These are phyloP conservation scores for Myrmecobius fasciatus DNA, from an alignment of 2,113 vertebrate genomes.

Conservation along the genomic window DNA sequence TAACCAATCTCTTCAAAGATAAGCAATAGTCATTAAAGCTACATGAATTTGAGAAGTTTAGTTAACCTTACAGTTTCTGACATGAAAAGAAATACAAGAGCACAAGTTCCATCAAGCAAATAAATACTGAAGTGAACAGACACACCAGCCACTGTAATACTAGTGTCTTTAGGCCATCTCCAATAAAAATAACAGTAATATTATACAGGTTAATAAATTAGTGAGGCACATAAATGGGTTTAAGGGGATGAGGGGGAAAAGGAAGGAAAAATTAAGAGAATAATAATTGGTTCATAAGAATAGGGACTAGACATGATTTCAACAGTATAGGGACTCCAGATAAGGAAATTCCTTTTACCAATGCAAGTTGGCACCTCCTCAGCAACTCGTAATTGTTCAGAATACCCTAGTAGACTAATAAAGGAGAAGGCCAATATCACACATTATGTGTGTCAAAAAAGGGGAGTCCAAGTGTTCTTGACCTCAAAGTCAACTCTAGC, in stretches of 20 bases:
- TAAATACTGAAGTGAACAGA: background rate
- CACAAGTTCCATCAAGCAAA: background rate
- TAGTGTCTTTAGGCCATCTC: background rate
- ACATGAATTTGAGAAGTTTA: background rate
- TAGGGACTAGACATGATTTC: background rate
- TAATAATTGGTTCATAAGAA: background rate
- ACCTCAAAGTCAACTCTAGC: background rate
- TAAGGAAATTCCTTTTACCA: background rate
- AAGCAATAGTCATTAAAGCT: background rate
- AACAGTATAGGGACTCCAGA: background rate
- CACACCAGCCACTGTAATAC: too few relatives aligned
- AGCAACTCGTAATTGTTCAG: background rate
- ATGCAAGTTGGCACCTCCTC: background rate
- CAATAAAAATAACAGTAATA: background rate
- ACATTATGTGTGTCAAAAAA: background rate
- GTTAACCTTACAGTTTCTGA: background rate
- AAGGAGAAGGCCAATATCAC: background rate
- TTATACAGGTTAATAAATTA: background rate
- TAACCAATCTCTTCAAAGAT: background rate
- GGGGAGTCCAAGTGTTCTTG: background rate
- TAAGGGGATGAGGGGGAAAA: background rate
- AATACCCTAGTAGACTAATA: background rate
- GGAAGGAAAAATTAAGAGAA: background rate
- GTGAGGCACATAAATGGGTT: background rate
- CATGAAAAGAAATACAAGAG: background rate